These are phyloP conservation scores for Tinea pellionella DNA, from an alignment of 2,888 invertebrate genomes.

Conservation along the genomic window DNA sequence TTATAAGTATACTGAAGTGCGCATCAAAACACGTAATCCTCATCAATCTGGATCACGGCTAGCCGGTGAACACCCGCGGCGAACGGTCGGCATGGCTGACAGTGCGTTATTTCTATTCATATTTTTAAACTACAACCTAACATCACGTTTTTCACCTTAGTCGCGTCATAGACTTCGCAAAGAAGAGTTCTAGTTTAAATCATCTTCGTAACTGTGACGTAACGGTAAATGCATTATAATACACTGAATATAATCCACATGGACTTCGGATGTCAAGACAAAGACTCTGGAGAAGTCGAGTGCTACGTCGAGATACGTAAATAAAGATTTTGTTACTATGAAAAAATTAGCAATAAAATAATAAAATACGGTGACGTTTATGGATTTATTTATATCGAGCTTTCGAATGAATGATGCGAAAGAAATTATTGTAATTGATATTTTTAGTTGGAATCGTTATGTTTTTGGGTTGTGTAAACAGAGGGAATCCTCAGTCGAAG, in stretches of 20 bases:
- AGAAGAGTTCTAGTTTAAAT: conserved; percentile 30
- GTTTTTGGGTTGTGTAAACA: conserved; percentile 68
- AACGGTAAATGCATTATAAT: conserved; percentile 36
- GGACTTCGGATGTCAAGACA: conserved; percentile 74
- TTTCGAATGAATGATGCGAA: conserved; percentile 48
- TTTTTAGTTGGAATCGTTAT: conserved; percentile 62
- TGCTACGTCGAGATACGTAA: conserved; percentile 78
- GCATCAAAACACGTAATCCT: conserved; percentile 34
- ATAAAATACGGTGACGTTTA: conserved; percentile 27
- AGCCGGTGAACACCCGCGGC: conserved; percentile 45
- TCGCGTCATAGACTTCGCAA: conserved; percentile 52
- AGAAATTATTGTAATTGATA: conserved; percentile 52
- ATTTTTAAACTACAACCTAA: conserved; percentile 49
- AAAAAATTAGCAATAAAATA: conserved; percentile 25
- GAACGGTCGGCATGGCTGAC: conserved; percentile 47
- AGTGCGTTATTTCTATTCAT: conserved; percentile 63
- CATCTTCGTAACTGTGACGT: not conserved
- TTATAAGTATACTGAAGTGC: conserved; percentile 28
- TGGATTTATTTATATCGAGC: conserved; percentile 31
- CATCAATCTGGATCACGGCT: conserved; percentile 50
- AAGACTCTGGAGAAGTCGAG: conserved; percentile 76
- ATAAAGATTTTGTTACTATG: conserved; percentile 51
- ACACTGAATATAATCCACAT: conserved; percentile 45
- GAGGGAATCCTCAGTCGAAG: conserved; percentile 50
- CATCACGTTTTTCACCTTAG: conserved; percentile 48